Evolutionary conservation across 2,113 vertebrate species (phyloP), one percentile per base, ranked within the genome.

Genomic region (Equus quagga): DNA sequence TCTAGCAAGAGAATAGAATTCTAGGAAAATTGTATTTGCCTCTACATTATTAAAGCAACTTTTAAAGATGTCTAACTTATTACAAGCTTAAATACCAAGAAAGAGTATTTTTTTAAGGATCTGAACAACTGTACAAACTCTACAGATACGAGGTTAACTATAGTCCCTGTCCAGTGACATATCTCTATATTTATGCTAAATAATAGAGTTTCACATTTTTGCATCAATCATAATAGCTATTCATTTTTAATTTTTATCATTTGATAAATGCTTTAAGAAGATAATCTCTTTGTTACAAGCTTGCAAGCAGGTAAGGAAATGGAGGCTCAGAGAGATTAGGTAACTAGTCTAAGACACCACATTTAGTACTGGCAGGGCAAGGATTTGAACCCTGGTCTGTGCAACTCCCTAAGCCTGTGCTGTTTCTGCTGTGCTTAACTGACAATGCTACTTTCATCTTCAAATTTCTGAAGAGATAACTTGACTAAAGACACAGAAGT

Each of bases 221-320:
- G 21, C 31, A 93, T 70, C 51, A 89, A 69, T 17, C 51, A 28
- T 87, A 92, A 73, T 11, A 79, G 10, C 24, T 80, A 64, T 85
- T 15, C 8, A 44, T 82, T 96, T 81, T 94, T 80, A 73, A 75
- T 87, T 81, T 60, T 91, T 82, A 83, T 41, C 69, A 72, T 95
- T 93, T 86, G 33, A 46, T 76, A 88, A 84, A 83, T 95, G 23
- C 3, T 94, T 92, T 97, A 83, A 94, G 49, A 86, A 94, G 94
- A 89, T 36, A 28, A 79, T 89, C 85, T 90, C n/a, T 73, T 94
- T 96, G 6, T 90, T 83, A 64, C 41, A 86, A 60, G 28, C 10
- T 46, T 88, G 1, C 5, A 95, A 94, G 17, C 46, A 8, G 11
- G 15, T 54, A 83, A 89, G 33, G 19, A 89, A 95, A 81, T 3